These are phyloP conservation scores for Pterocles gutturalis DNA, from an alignment of 2,113 vertebrate genomes.

Conservation along the genomic window DNA sequence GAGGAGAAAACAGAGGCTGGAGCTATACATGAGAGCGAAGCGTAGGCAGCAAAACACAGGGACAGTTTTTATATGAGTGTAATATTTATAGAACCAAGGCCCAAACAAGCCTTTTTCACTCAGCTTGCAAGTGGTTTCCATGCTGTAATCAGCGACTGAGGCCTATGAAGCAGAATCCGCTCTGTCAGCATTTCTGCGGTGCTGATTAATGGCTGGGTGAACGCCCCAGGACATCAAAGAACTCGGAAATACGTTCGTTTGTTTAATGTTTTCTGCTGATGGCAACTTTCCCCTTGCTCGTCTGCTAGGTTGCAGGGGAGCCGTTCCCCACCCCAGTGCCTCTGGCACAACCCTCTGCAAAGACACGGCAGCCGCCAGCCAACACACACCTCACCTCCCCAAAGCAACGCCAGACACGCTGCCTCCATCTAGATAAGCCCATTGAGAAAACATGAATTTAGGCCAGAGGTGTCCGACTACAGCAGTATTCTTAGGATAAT, in stretches of 20 bases:
- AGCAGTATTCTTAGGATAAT: neutral
- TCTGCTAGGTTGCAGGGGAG: neutral
- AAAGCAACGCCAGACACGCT: neutral
- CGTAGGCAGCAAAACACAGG: neutral
- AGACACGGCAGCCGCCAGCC: neutral
- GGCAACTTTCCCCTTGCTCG: neutral
- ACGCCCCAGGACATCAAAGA: neutral
- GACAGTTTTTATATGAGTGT: neutral
- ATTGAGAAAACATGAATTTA: neutral
- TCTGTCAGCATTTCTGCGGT: neutral
- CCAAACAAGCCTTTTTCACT: neutral
- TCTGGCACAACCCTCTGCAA: neutral
- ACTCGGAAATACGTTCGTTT: neutral
- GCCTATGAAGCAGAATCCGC: neutral
- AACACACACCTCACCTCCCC: neutral
- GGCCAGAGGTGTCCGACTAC: neutral
- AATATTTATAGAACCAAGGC: neutral
- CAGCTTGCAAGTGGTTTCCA: neutral
- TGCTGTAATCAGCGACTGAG: neutral
- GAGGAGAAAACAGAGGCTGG: neutral
- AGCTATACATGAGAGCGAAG: neutral
- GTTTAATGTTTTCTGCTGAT: neutral
- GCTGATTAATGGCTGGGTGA: neutral
- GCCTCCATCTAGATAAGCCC: neutral
- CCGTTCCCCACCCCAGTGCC: neutral